Base-by-base conservation (phyloP, 1,140 invertebrate species). In the Saccostrea echinata region DNA sequence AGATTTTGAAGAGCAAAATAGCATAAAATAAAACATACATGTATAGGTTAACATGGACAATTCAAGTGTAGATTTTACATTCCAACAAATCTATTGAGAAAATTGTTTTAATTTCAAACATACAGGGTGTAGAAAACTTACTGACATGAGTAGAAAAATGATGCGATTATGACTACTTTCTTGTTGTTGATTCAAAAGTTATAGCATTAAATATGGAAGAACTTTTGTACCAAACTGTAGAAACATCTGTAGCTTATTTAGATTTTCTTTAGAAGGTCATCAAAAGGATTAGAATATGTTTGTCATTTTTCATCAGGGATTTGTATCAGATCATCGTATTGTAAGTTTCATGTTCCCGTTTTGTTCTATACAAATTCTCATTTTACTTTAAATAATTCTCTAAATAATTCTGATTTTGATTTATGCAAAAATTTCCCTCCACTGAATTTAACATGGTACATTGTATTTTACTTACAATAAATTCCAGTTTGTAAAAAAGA, bases 311-410 rank as follows among this genome's bases (percentile, higher is more conserved):
- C 33, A 84, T 84, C 30, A 52, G 53, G 53, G 51, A 84, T 16
- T 76, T 35, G 27, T 76, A 30, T 76, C 68, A 76, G 16, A 27
- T 33, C 68, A 76, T 30, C 68, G 27, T 12, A 76, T 76, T 76
- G 68, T 76, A 76, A 76, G 68, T 76, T 76, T 76, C 16, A 76
- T 33, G 68, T 76, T 76, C 68, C 68, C 16, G 68, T 76, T 76
- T 27, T 76, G 68, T 76, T 76, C 68, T 16, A 12, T 35, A 30
- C 16, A n/a, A 76, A 30, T 33, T 27, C 13, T 76, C 27, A 61
- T 61, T 18, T 61, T 61, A 61, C 55, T 21, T 61, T 21, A 9
- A 43, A 43, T 43, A 61, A 61, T n/a, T 61, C 55, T 61, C 55
- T 18, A 61, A 21, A 61, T 4, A 11, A 21, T 61, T 61, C 18